These are phyloP conservation scores for Tachystola acroxantha DNA, from an alignment of 2,888 invertebrate genomes.

Conservation along the genomic window DNA sequence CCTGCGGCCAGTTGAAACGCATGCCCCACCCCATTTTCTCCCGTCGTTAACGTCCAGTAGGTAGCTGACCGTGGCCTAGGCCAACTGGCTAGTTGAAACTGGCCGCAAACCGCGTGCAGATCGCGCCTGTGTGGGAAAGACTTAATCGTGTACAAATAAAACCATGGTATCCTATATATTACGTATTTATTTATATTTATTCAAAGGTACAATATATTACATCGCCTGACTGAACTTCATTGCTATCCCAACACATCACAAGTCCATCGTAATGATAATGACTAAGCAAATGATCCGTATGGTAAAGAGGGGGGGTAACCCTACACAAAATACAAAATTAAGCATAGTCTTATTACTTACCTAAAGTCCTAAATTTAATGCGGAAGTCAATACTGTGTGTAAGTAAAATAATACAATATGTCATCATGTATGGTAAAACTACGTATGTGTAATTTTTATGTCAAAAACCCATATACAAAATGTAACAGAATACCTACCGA, in stretches of 20 bases:
- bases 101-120: too few species aligned
- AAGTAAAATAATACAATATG: slow-evolving; percentile 64
- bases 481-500: too few species aligned
- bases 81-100: too few species aligned
- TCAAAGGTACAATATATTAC: slow-evolving; percentile 78
- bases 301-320: slow-evolving; percentile 60
- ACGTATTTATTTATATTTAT: slow-evolving; percentile 76
- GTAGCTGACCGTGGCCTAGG: too few species aligned
- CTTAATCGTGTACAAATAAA: too few species aligned
- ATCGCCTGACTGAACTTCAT: slow-evolving; percentile 65
- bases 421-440: slow-evolving; percentile 58
- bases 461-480: slow-evolving; percentile 11
- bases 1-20: too few species aligned
- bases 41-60: too few species aligned
- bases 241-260: slow-evolving; percentile 63
- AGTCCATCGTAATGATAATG: slow-evolving; percentile 53
- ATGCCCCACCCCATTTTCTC: too few species aligned
- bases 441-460: slow-evolving; percentile 38
- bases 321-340: slow-evolving; percentile 73
- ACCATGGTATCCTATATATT: slow-evolving; percentile 63
- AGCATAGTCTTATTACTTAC: slow-evolving; percentile 66
- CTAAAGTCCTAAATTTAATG: slow-evolving; percentile 58
- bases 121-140: too few species aligned
- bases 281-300: slow-evolving; percentile 68
- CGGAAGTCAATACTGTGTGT: slow-evolving; percentile 73